Evolutionary conservation across 2,888 invertebrate species (phyloP).

Genomic region (Protula sp.): DNA sequence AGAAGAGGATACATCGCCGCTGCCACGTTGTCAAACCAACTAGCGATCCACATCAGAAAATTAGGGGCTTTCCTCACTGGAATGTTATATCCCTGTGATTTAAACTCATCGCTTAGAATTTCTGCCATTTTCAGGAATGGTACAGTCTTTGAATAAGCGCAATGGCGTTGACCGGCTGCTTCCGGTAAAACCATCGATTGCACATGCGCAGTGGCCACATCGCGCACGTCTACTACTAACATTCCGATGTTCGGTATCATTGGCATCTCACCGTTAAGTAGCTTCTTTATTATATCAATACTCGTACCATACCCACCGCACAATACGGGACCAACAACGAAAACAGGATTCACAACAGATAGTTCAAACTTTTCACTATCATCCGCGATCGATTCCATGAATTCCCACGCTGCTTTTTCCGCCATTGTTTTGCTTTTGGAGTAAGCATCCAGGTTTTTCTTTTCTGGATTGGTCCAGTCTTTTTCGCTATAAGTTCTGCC

Average conservation of each 20-base stretch:
- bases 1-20: too few relatives aligned
- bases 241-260: conserved; percentile 54
- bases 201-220: conserved; percentile 49
- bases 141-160: too few relatives aligned
- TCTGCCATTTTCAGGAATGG: conserved; percentile 45
- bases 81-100: too few relatives aligned
- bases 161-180: conserved; percentile 35
- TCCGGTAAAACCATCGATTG: conserved; percentile 16
- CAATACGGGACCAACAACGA: conserved; percentile 56
- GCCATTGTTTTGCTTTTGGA: too few relatives aligned
- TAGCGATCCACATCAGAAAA: too few relatives aligned
- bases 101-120: conserved; percentile 52
- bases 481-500: too few relatives aligned
- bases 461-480: too few relatives aligned
- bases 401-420: too few relatives aligned
- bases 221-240: conserved; percentile 57
- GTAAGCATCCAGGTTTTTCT: too few relatives aligned
- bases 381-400: too few relatives aligned
- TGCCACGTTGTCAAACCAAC: too few relatives aligned
- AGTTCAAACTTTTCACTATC: conserved; percentile 55
- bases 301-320: conserved; percentile 7
- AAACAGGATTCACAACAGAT: conserved; percentile 57
- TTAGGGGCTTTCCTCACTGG: too few relatives aligned
- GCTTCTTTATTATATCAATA: conserved; percentile 18
- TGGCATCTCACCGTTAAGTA: conserved; percentile 49